phyloP scores from a whole-genome alignment of 2,797 vertebrate species.

The Carduelis carduelis region DNA sequence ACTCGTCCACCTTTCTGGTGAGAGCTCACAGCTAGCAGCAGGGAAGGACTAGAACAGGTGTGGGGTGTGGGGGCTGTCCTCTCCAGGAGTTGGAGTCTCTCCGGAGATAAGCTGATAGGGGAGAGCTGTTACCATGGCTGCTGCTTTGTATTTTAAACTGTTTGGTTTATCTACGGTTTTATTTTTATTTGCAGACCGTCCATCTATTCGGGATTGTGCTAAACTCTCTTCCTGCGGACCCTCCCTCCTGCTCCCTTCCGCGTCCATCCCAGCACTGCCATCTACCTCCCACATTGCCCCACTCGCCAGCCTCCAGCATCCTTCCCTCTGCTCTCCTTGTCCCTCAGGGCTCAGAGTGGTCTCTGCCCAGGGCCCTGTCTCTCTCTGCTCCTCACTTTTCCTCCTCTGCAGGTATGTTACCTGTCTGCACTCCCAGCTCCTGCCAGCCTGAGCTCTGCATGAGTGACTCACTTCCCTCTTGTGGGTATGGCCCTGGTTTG shows the following conservation, averaged over 20 bases:
- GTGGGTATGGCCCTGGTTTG: constrained; percentile 60
- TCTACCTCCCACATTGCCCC: constrained; percentile 21
- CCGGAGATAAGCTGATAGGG: constrained; percentile 24
- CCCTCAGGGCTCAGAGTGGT: not conserved
- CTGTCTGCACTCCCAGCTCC: constrained; percentile 51
- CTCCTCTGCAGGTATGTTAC: constrained; percentile 70
- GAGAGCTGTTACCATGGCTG: constrained; percentile 42
- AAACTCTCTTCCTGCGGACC: constrained; percentile 63
- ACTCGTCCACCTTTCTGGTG: constrained; percentile 67
- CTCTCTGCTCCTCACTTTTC: constrained; percentile 61
- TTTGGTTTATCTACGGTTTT: constrained; percentile 44
- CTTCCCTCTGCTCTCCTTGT: constrained; percentile 50
- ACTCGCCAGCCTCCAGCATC: constrained; percentile 29
- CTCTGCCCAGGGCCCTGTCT: not conserved
- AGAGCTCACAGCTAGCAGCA: constrained; percentile 54
- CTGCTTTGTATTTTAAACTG: constrained; percentile 41
- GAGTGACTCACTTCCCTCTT: constrained; percentile 60
- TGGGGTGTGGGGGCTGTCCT: not conserved
- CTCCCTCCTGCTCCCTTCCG: constrained; percentile 36
- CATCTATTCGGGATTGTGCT: constrained; percentile 58
- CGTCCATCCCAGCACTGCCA: constrained; percentile 52
- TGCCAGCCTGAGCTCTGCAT: constrained; percentile 61
- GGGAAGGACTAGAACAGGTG: constrained; percentile 7
- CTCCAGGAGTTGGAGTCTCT: not conserved
- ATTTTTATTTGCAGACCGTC: constrained; percentile 71